These are phyloP conservation scores for Chirona hameri DNA, from an alignment of 2,888 invertebrate genomes.

Conservation along the genomic window DNA sequence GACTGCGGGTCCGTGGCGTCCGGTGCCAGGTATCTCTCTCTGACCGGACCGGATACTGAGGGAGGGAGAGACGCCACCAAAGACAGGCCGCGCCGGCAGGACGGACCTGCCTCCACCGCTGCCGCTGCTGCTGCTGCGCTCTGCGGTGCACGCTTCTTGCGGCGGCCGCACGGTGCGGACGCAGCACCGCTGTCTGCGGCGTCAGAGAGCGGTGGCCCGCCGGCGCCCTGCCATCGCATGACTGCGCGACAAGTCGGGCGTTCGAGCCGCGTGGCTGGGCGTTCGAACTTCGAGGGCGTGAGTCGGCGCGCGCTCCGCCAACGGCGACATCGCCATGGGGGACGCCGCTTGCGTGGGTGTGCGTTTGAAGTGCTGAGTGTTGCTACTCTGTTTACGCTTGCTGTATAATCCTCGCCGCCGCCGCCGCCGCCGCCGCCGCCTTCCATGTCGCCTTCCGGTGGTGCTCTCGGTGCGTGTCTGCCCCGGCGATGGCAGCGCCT, in stretches of 20 bases:
- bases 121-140: no score
- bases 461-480: background rate
- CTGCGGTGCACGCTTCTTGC: no score
- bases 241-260: no score
- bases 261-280: no score
- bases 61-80: background rate
- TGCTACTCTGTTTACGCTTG: slow-evolving; percentile 13
- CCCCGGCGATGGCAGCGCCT: background rate
- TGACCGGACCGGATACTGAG: background rate
- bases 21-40: background rate
- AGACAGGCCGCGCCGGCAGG: background rate
- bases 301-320: no score
- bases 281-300: no score
- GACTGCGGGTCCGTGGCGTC: background rate
- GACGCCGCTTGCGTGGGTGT: background rate
- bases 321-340: background rate
- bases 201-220: no score
- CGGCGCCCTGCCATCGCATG: no score
- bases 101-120: background rate
- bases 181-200: no score
- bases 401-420: background rate
- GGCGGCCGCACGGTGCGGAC: no score
- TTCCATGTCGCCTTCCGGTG: background rate
- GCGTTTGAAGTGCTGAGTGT: background rate
- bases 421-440: background rate